A percentile compares a stretch with the other conserved stretches of the same genome.
Evolutionary conservation across 2,888 invertebrate species (phyloP).

Genomic region (Noctua fimbriata): DNA sequence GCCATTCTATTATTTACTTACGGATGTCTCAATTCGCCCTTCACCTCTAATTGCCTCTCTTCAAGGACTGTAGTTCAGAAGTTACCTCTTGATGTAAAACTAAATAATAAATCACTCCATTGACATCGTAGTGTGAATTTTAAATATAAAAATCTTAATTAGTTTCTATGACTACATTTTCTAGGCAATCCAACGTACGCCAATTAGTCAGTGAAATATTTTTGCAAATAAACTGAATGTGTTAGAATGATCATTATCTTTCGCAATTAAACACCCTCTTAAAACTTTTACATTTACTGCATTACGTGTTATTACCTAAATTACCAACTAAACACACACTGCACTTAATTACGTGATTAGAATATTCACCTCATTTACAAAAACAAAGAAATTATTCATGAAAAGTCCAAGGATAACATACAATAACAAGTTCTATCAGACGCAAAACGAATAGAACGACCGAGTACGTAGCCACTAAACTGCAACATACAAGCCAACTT

Average conservation of each 20-base stretch:
- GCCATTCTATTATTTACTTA: slow-evolving; percentile 36
- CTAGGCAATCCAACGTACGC: slow-evolving; percentile 4
- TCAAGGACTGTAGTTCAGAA: slow-evolving; percentile 4
- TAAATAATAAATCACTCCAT: neutral
- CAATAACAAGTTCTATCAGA: slow-evolving; percentile 10
- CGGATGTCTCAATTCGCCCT: slow-evolving; percentile 24
- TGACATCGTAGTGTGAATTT: neutral
- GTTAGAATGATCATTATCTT: slow-evolving; percentile 43
- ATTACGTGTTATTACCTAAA: neutral
- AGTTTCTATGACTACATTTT: slow-evolving; percentile 5
- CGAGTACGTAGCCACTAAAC: slow-evolving; percentile 30
- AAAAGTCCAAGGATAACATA: slow-evolving; percentile 43
- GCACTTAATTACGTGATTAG: neutral
- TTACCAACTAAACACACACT: slow-evolving; percentile 17
- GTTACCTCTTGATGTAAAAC: neutral
- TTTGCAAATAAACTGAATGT: slow-evolving; percentile 23
- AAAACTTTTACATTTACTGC: slow-evolving; percentile 29
- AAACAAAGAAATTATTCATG: slow-evolving; percentile 1
- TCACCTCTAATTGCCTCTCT: slow-evolving; percentile 11
- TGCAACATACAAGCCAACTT: slow-evolving; percentile 44
- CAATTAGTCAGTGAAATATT: slow-evolving; percentile 28
- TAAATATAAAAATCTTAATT: slow-evolving; percentile 11
- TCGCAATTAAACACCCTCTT: slow-evolving; percentile 46
- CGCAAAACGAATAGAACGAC: slow-evolving; percentile 8
- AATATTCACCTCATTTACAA: slow-evolving; percentile 7